Evolutionary conservation across 2,888 invertebrate species (phyloP), one percentile per base, ranked within the genome.

Genomic region (Cenopis cana): DNA sequence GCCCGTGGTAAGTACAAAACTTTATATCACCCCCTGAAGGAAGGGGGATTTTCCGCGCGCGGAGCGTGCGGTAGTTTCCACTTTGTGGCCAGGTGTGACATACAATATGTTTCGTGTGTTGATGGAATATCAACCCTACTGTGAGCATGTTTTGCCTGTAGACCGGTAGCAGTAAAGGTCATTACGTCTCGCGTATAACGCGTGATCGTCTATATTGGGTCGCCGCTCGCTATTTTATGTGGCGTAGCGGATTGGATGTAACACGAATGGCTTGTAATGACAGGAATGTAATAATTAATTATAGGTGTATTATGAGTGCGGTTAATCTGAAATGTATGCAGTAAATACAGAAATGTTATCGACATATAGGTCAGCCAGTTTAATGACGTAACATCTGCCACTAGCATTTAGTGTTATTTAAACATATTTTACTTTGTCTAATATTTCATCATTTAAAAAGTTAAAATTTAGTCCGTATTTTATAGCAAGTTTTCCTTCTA

Each of bases 121-220:
- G 33, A 33, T 33, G 33, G 33, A 6, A 33, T 33, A 33, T 8
- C 8, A 0, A 38, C 46, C 56, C 69, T 62, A 12, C 64, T 65
- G 69, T 65, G 0, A 20, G 6, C 1, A 8, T 56, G 29, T 33
- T 0, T 24, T 20, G 20, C 8, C 29, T 64, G 11, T 36, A 5
- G 24, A 12, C 17, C 38, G 50, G 69, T 50, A 50, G 49, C 56
- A 36, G 65, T 59, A 64, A 65, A 50, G 65, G 69, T 65, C 69
- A 52, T 69, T 69, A 65, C 65, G 65, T 52, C 69, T 38, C 65
- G 46, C 55, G 12, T 64, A 38, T 64, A 69, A 59, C 36, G 62
- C 17, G 50, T 59, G 69, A 69, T 69, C 56, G 69, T 38, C 69
- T 52, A 41, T 69, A 64, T 69, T 65, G 69, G 62, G 64, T 68